These are phyloP conservation scores for Camponotus fellah DNA, from an alignment of 2,888 invertebrate genomes.

Conservation along the genomic window DNA sequence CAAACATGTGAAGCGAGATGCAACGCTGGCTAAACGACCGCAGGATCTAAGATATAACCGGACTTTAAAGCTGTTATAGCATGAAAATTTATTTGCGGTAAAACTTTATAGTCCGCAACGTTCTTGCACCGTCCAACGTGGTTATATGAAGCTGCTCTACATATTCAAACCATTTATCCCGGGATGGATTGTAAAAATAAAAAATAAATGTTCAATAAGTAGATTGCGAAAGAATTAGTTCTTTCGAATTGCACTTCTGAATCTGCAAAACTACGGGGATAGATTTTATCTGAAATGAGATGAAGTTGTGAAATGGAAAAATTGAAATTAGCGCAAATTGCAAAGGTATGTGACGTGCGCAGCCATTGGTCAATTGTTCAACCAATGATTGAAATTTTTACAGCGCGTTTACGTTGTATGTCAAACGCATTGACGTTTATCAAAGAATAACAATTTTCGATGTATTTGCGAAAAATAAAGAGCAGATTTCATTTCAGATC, in stretches of 20 bases:
- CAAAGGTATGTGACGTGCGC: background rate
- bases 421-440: conserved; percentile 33
- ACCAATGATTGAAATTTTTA: conserved; percentile 40
- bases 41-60: conserved; percentile 31
- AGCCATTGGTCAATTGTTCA: conserved; percentile 4
- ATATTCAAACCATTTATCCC: background rate
- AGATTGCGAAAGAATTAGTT: background rate
- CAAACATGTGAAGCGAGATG: background rate
- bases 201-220: background rate
- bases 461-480: conserved; percentile 22
- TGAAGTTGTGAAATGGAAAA: conserved; percentile 4
- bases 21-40: conserved; percentile 6
- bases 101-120: background rate
- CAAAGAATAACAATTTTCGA: conserved; percentile 21
- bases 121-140: background rate
- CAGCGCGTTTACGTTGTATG: background rate
- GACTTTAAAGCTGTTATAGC: background rate
- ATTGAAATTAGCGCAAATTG: background rate
- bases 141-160: background rate
- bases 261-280: background rate
- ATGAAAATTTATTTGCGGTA: conserved; percentile 44
- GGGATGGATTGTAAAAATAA: background rate
- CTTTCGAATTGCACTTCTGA: background rate
- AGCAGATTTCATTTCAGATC: conserved; percentile 23
- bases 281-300: conserved; percentile 1